Base-by-base conservation (phyloP, 2,113 vertebrate species). In the Microtus richardsoni region DNA sequence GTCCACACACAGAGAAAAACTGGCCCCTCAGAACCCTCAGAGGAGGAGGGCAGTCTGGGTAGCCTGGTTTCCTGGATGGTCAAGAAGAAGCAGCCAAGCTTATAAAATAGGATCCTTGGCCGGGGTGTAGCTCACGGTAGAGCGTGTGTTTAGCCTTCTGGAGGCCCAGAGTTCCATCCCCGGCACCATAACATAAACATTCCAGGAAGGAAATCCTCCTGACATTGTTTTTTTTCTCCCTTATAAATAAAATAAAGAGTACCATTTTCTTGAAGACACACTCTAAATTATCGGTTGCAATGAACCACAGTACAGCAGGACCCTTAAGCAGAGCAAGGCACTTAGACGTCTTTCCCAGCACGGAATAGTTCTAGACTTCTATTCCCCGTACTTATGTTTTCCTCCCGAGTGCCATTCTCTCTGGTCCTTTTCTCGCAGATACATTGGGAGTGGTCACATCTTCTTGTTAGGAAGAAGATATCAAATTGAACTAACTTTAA, bases 191-290 rank as follows among this genome's bases (percentile, higher is more conserved):
- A 24, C n/a, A 92, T 36, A 94, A 82, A 36, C 64, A 74, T 54
- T 94, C 88, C 44, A 82, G 54, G 66, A 79, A 71, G 82, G 71
- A 94, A 97, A 95, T 79, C 30, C 12, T 95, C 79, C 41, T 68
- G 73, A 66, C 86, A 88, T 92, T 93, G 70, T 93, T 93, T 91
- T 58, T 71, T 94, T 93, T 88, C 54, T 41, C 71, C 26, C 73
- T 88, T 93, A 58, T 88, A 88, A 92, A 36, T 6, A 28, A 88
- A 92, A 36, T 6, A 28, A n/a, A 86, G 62, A 41, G 17, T 33
- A 75, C n/a, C 10, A 24, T 91, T 94, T 97, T 91, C 89, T 93
- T 91, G 30, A 92, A 84, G 82, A 44, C 14, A 26, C 64, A n/a
- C 66, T 68, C 13, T 47, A 84, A 71, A 49, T 83, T 54, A 39